Evolutionary conservation across 2,797 vertebrate genomes (phyloP).

Genomic region (Tokudaia tokunoshimensis): DNA sequence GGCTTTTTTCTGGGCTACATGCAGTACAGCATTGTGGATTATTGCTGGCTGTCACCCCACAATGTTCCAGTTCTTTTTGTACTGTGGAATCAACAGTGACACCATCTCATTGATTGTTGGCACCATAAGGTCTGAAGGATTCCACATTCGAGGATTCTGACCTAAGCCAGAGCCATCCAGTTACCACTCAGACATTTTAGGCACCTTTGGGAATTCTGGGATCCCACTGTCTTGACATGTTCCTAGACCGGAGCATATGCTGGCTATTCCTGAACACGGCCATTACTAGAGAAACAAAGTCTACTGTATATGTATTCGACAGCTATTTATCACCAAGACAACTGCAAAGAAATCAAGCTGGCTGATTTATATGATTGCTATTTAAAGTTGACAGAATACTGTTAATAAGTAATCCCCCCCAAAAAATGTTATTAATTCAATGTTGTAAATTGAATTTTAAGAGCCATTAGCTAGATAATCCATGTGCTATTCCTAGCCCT

Average conservation of each 20-base stretch:
- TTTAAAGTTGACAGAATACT: slow-evolving; percentile 51
- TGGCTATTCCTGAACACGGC: slow-evolving; percentile 66
- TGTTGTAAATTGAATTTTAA: slow-evolving; percentile 68
- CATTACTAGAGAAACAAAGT: slow-evolving; percentile 58
- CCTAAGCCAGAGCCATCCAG: slow-evolving; percentile 23
- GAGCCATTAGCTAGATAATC: slow-evolving; percentile 51
- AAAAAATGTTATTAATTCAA: background rate
- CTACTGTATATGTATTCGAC: slow-evolving; percentile 58
- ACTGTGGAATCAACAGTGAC: slow-evolving; percentile 84
- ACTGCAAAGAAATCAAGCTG: slow-evolving; percentile 66
- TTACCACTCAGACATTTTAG: slow-evolving; percentile 49
- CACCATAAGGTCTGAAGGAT: slow-evolving; percentile 43
- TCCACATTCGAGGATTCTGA: background rate
- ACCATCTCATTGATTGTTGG: background rate
- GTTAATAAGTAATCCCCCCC: slow-evolving; percentile 38
- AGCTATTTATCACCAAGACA: slow-evolving; percentile 60
- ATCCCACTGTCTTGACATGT: slow-evolving; percentile 41
- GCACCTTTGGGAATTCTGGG: slow-evolving; percentile 60
- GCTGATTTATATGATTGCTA: slow-evolving; percentile 37
- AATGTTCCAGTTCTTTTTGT: slow-evolving; percentile 86
- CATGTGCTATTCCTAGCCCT: slow-evolving; percentile 22
- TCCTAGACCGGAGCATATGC: slow-evolving; percentile 44
- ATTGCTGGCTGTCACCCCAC: slow-evolving; percentile 95
- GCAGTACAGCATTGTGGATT: slow-evolving; percentile 96
- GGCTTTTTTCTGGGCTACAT: slow-evolving; percentile 96